Base-by-base conservation (phyloP, 2,113 vertebrate genomes). In the Engraulis encrasicolus region DNA sequence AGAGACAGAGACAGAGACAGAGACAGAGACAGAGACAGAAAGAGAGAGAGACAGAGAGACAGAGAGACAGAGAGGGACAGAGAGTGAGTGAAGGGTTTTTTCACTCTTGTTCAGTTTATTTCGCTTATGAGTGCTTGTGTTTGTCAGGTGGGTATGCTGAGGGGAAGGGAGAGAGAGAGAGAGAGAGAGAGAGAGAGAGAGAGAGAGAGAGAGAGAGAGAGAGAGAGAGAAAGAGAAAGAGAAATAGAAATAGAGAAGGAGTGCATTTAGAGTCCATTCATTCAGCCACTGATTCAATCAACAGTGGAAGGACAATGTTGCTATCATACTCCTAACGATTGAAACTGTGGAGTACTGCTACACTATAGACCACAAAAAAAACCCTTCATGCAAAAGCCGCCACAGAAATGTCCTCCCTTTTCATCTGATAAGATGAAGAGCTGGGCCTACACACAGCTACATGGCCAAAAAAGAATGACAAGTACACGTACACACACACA, bases 51-150 rank as follows among this genome's bases (percentile, higher is more conserved):
- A n/a, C n/a, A n/a, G n/a, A n/a, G n/a, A n/a, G n/a, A n/a, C n/a
- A n/a, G n/a, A n/a, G n/a, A n/a, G n/a, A n/a, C n/a, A n/a, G n/a
- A n/a, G n/a, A n/a, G n/a, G n/a, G n/a, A n/a, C n/a, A n/a, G n/a
- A n/a, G n/a, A n/a, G n/a, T n/a, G n/a, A n/a, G n/a, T n/a, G n/a
- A n/a, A n/a, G n/a, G n/a, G n/a, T n/a, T n/a, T n/a, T n/a, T n/a
- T n/a, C n/a, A n/a, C n/a, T n/a, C n/a, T n/a, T n/a, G n/a, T n/a
- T n/a, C n/a, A n/a, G n/a, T n/a, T n/a, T n/a, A n/a, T n/a, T n/a
- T 45, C 9, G 40, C 4, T 45, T 3, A 9, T 85, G 38, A 52
- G 52, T 85, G 78, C n/a, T 77, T 87, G 34, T 79, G 48, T 83
- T 74, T 61, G 7, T 80, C 58, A 31, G 20, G 37, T n/a, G 7